Base-by-base conservation (phyloP, 2,797 vertebrate species). In the Cuniculus paca region DNA sequence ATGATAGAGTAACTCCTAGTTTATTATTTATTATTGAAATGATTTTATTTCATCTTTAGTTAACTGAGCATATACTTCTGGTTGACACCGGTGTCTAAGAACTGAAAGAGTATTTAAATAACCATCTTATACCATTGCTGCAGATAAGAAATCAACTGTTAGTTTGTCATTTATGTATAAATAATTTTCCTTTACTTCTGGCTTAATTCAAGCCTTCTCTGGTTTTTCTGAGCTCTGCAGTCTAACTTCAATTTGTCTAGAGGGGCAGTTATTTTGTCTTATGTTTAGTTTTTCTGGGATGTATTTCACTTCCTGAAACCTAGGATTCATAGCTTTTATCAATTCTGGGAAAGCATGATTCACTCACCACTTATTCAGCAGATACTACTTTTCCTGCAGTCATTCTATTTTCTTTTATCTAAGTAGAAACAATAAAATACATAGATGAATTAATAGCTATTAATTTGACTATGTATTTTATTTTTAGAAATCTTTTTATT, bases 401-500 rank as follows among this genome's bases (percentile, higher is more conserved):
- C 54, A 34, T 61, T 88, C 36, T 78, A 34, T 54, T 88, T 20
- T 88, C 11, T 86, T n/a, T n/a, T n/a, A n/a, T n/a, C n/a, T n/a
- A n/a, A n/a, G n/a, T n/a, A n/a, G n/a, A n/a, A n/a, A n/a, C n/a
- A n/a, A n/a, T n/a, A n/a, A n/a, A n/a, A n/a, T n/a, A n/a, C n/a
- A n/a, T n/a, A n/a, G n/a, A n/a, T n/a, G n/a, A n/a, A n/a, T n/a
- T n/a, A n/a, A n/a, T n/a, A n/a, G n/a, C n/a, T 52, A 78, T 84
- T 84, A 60, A 84, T 88, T 83, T 24, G 90, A 36, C 17, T 80
- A 42, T 26, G 14, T 61, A 56, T 81, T 81, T 90, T 91, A 42
- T 42, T 65, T 92, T 80, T 39, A 87, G 70, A 60, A 70, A 92
- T 56, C 31, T 45, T 80, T 70, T 91, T 56, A 68, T 77, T 94